These are phyloP conservation scores for Montipora capitata DNA, from an alignment of 92 coral and sea anemone genomes.

Conservation along the genomic window DNA sequence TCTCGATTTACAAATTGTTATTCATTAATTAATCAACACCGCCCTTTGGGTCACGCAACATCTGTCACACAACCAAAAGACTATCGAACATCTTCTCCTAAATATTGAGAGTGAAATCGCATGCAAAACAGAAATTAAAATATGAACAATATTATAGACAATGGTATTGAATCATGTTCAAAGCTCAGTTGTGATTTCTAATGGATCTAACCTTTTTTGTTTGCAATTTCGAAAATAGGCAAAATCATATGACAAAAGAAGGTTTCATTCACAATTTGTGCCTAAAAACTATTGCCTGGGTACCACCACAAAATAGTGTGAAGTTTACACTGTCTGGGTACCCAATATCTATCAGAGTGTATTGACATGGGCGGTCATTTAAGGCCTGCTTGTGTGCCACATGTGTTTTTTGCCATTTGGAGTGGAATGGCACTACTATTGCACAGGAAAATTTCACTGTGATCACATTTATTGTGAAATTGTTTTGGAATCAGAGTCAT, in stretches of 20 bases:
- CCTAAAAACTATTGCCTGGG: slow-evolving; percentile 19
- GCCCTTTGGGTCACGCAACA: slow-evolving; percentile 38
- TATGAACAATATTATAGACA: slow-evolving; percentile 24
- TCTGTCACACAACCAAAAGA: slow-evolving; percentile 24
- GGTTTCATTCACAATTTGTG: slow-evolving; percentile 17
- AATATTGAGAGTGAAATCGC: slow-evolving; percentile 20
- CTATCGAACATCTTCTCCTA: neutral
- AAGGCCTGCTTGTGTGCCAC: slow-evolving; percentile 20
- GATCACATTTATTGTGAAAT: neutral
- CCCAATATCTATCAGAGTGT: neutral
- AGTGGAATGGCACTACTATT: neutral
- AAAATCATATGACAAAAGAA: slow-evolving; percentile 3
- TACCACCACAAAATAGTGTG: slow-evolving; percentile 29
- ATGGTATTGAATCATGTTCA: slow-evolving; percentile 28
- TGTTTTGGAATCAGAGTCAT: slow-evolving; percentile 15
- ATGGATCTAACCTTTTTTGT: slow-evolving; percentile 21
- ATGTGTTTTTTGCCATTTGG: slow-evolving; percentile 21
- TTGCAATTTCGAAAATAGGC: slow-evolving; percentile 22
- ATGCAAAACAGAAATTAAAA: slow-evolving; percentile 16
- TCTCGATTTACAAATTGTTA: slow-evolving; percentile 20
- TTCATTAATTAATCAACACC: slow-evolving; percentile 17
- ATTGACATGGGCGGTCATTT: slow-evolving; percentile 15
- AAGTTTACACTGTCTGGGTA: slow-evolving; percentile 20
- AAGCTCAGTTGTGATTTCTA: slow-evolving; percentile 30
- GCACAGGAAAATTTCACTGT: slow-evolving; percentile 3